A percentile compares a stretch with the other conserved stretches of the same genome.
These are phyloP conservation scores for Paratilapia polleni DNA, from an alignment of 2,113 vertebrate species.

Conservation along the genomic window DNA sequence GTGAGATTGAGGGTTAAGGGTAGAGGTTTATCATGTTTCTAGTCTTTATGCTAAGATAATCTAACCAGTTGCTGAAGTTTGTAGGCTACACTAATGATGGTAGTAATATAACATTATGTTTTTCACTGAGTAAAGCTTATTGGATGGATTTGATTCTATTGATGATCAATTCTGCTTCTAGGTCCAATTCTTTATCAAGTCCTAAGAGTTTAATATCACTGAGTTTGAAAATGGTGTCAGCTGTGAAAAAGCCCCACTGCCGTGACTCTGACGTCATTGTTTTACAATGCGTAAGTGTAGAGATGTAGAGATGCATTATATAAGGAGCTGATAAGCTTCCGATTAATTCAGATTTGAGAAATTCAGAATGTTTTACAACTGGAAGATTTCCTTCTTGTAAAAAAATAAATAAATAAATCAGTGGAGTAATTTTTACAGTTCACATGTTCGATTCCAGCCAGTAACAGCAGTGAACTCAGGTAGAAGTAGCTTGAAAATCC, in stretches of 20 bases:
- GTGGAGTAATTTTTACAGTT: background rate
- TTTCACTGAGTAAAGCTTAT: background rate
- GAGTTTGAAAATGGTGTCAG: background rate
- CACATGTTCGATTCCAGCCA: background rate
- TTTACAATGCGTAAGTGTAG: background rate
- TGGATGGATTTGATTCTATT: background rate
- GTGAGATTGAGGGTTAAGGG: background rate
- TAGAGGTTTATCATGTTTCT: background rate
- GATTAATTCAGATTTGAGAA: background rate
- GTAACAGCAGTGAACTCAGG: background rate
- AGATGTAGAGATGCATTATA: background rate
- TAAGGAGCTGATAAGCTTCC: background rate
- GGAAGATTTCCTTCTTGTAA: background rate
- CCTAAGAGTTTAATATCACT: background rate
- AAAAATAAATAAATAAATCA: background rate
- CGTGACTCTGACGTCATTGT: background rate
- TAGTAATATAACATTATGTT: background rate
- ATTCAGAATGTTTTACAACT: background rate
- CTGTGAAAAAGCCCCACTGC: accelerated
- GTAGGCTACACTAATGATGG: background rate
- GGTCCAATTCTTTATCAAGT: background rate
- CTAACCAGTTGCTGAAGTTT: background rate
- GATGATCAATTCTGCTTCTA: background rate
- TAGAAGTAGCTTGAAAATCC: constrained; percentile 1
- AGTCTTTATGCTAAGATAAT: background rate